Evolutionary conservation across 64 coral and sea anemone genomes (phyloP), one percentile per base, ranked within the genome.

Genomic region (Montipora cactus): DNA sequence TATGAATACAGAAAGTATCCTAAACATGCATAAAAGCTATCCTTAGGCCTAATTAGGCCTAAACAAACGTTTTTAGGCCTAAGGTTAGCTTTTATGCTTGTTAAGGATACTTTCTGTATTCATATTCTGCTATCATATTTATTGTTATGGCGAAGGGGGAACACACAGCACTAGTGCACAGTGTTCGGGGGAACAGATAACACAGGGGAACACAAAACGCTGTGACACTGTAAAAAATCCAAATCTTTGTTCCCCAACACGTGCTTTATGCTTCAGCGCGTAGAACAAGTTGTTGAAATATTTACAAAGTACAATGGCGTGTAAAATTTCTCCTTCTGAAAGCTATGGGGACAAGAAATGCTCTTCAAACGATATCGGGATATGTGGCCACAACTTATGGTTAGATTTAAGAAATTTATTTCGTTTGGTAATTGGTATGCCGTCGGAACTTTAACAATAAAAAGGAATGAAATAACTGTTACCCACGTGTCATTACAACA

Each of bases 251-350:
- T 86, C 4, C 13, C 62, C 3, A 72, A 72, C 82, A 86, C 66
- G 82, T 86, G 82, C 71, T 86, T 51, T 52, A 86, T 68, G 82
- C 82, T 47, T 86, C 82, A 52, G 9, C 44, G 82, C 82, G 15
- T 44, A 19, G 66, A 8, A 28, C 46, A 11, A 48, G 16, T 72
- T 69, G 45, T 71, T 86, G 46, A 25, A 2, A 16, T n/a, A 78
- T 46, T 78, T 78, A 12, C 44, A 19, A 19, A 49, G 5, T 19
- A 19, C 5, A 50, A 78, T 46, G 8, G 8, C n/a, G 8, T 7
- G 8, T 6, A 19, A 13, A 19, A 16, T 49, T 13, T 50, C 7
- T 86, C 16, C 8, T 45, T 67, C 9, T 12, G 20, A 49, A 86
- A 21, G 18, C 14, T 19, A 5, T 10, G 21, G 5, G 1, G 18